phyloP scores from a whole-genome alignment of 2,888 invertebrate species.

The Morinoia aosen region DNA sequence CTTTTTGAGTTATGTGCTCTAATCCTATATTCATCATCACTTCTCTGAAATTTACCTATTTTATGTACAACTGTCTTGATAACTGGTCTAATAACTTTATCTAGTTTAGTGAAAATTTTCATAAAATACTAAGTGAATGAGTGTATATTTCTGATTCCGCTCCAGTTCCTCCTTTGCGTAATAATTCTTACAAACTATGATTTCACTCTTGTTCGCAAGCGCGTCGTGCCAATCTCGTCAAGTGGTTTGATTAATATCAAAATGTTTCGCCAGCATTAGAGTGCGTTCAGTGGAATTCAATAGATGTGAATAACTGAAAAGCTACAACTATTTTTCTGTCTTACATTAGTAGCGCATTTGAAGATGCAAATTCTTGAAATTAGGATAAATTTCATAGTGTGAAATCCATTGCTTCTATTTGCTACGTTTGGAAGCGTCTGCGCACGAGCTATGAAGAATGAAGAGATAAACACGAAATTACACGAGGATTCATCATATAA shows the following conservation, averaged over 20 bases:
- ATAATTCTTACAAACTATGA: background rate
- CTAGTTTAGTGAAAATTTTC: background rate
- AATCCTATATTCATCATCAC: background rate
- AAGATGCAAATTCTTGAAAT: no score
- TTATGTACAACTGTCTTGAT: background rate
- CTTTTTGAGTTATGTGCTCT: background rate
- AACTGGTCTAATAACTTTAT: background rate
- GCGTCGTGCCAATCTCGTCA: background rate
- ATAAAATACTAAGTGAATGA: background rate
- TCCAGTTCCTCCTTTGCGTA: background rate
- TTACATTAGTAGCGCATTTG: no score
- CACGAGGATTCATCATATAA: no score
- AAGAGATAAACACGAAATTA: no score
- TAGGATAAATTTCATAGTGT: no score
- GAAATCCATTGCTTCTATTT: background rate
- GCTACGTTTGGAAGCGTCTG: background rate
- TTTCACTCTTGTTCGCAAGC: background rate
- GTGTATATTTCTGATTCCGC: background rate
- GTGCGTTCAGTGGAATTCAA: background rate
- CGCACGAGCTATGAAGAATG: background rate
- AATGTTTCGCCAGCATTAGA: background rate
- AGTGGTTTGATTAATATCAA: no score
- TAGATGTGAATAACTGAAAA: no score
- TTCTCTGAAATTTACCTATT: background rate
- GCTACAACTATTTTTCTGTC: no score